phyloP scores from a whole-genome alignment of 1,140 invertebrate species.

The Bombus balteatus region DNA sequence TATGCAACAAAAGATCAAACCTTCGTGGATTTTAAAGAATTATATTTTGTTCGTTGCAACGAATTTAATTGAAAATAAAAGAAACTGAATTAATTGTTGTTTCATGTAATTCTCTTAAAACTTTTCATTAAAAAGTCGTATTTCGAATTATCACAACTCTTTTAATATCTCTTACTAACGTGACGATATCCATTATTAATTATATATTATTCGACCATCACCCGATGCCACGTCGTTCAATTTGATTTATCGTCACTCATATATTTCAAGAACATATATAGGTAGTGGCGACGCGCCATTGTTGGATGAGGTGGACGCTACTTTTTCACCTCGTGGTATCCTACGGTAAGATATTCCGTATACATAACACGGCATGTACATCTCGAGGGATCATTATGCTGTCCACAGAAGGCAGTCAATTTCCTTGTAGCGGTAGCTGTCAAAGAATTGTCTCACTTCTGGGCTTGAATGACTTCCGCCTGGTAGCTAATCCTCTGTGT shows the following conservation, averaged over 20 bases:
- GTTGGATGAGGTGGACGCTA: not conserved
- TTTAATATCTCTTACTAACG: not conserved
- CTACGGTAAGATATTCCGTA: slow-evolving; percentile 4
- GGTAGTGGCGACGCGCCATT: not conserved
- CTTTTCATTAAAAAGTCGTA: no score
- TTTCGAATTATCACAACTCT: not conserved
- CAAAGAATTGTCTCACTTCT: slow-evolving; percentile 63
- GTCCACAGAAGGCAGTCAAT: slow-evolving; percentile 56
- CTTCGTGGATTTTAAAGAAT: not conserved
- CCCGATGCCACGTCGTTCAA: not conserved
- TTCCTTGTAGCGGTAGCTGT: slow-evolving; percentile 45
- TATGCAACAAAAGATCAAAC: not conserved
- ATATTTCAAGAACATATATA: not conserved
- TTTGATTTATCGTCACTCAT: not conserved
- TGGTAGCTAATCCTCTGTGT: slow-evolving; percentile 26
- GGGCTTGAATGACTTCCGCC: slow-evolving; percentile 60
- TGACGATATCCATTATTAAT: not conserved
- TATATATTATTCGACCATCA: not conserved
- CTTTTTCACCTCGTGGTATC: not conserved
- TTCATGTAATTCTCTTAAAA: no score
- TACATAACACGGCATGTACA: slow-evolving; percentile 49
- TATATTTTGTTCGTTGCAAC: no score
- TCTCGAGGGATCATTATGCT: slow-evolving; percentile 61
- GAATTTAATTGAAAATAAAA: not conserved
- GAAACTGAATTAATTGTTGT: not conserved